phyloP scores from a whole-genome alignment of 2,888 invertebrate genomes.

The Oxytorus armatus region DNA sequence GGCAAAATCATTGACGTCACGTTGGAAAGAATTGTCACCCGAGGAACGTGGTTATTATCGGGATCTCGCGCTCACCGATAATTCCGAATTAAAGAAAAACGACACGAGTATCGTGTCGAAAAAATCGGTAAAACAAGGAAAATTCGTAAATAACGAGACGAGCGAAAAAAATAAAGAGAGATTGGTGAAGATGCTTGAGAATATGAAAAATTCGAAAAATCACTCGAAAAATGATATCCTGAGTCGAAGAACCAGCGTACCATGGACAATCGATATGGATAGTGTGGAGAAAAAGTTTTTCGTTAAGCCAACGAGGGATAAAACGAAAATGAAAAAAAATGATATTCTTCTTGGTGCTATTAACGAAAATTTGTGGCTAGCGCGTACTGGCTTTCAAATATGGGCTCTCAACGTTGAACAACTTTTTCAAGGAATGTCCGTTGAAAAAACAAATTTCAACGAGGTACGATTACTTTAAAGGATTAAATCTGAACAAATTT shows the following conservation, averaged over 20 bases:
- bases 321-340: slow-evolving; percentile 7
- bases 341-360: slow-evolving; percentile 73
- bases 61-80: slow-evolving; percentile 72
- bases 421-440: slow-evolving; percentile 68
- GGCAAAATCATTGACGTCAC: slow-evolving; percentile 80
- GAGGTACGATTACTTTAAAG: slow-evolving; percentile 47
- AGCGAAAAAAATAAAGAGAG: slow-evolving; percentile 74
- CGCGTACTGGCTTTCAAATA: slow-evolving; percentile 70
- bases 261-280: slow-evolving; percentile 74
- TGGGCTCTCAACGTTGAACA: slow-evolving; percentile 72
- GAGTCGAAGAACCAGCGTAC: slow-evolving; percentile 73
- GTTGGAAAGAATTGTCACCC: slow-evolving; percentile 81
- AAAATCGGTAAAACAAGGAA: slow-evolving; percentile 17
- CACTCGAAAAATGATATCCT: slow-evolving; percentile 70
- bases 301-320: slow-evolving; percentile 51
- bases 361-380: slow-evolving; percentile 72
- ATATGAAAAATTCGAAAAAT: slow-evolving; percentile 75
- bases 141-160: slow-evolving; percentile 58
- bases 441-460: slow-evolving; percentile 41
- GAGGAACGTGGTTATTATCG: slow-evolving; percentile 82
- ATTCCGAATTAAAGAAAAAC: slow-evolving; percentile 41
- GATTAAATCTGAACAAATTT: not conserved
- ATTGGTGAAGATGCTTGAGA: slow-evolving; percentile 75
- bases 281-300: slow-evolving; percentile 70
- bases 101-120: slow-evolving; percentile 13